Base-by-base conservation (phyloP, 2,888 invertebrate genomes). In the Rhingia rostrata region DNA sequence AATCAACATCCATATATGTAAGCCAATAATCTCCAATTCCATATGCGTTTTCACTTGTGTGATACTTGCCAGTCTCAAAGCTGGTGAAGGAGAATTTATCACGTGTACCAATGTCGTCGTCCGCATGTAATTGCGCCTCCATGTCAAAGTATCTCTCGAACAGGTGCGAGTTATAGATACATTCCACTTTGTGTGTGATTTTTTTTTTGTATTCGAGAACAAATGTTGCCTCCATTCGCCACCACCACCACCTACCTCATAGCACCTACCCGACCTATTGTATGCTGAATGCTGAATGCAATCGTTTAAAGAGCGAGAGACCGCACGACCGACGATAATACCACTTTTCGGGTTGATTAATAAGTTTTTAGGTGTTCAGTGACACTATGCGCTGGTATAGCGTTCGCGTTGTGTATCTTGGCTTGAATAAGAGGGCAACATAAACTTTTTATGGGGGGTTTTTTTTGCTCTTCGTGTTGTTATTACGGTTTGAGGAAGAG, bases 321-420 rank as follows among this genome's bases (percentile, higher is more conserved):
- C 43, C 43, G 56, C 56, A 67, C 63, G 49, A 41, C 54, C 63
- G 49, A 41, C 54, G 61, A 61, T 77, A 69, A 77, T 77, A 77
- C 67, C 72, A 73, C 82, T 83, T 83, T 83, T 78, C 56, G 78
- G 67, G 69, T 79, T 83, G 83, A 83, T 83, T 83, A 83, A 83
- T 83, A 83, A 78, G 78, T 83, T 79, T 79, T 83, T 82, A 83
- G 79, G 83, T 83, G 69, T 83, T 78, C 83, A 83, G 78, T 83
- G 83, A 78, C 83, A 83, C 79, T 73, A 83, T 74, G 69, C 63
- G 73, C 73, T 47, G 77, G 67, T 47, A 77, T 37, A 75, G 58
- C 66, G 74, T 45, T 33, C 4, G 33, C 53, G 49, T 9, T 35
- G 54, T 54, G 64, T 64, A 49, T 43, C 51, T 60, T 37, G 47